Percentiles rank a stretch among this genome's conserved stretches.
These are phyloP conservation scores for Melieria picta DNA, from an alignment of 2,888 invertebrate genomes.

Conservation along the genomic window DNA sequence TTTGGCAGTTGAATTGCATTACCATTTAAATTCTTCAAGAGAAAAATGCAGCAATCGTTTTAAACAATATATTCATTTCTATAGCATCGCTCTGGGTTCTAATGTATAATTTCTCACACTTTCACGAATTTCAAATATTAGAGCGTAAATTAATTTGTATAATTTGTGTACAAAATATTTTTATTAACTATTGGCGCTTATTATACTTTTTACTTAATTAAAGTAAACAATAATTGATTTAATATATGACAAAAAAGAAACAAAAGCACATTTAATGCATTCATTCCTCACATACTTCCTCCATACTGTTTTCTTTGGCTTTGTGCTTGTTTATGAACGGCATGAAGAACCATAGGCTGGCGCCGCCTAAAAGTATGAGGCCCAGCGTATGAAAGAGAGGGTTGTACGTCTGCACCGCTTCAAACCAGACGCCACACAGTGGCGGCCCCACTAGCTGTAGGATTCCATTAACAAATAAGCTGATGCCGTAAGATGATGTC, in stretches of 20 bases:
- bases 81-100: too few species aligned
- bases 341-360: constrained; percentile 79
- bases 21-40: too few species aligned
- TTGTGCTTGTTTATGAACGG: constrained; percentile 72
- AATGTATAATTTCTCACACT: too few species aligned
- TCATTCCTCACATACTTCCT: constrained; percentile 32
- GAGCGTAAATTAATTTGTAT: constrained; percentile 14
- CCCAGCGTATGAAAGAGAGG: constrained; percentile 81
- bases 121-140: too few species aligned
- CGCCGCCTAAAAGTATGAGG: constrained; percentile 76
- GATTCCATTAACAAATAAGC: constrained; percentile 84
- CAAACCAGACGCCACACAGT: constrained; percentile 79
- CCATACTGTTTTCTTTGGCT: constrained; percentile 49
- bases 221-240: constrained; percentile 50
- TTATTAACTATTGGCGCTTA: constrained; percentile 46
- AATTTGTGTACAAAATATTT: constrained; percentile 57
- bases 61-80: too few species aligned
- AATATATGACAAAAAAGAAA: constrained; percentile 25
- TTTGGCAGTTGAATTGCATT: too few species aligned
- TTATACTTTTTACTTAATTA: constrained; percentile 32
- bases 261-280: constrained; percentile 23
- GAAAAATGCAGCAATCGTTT: too few species aligned
- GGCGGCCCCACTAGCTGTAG: constrained; percentile 85
- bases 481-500: constrained; percentile 87
- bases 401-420: constrained; percentile 73